phyloP scores from a whole-genome alignment of 2,888 invertebrate genomes.

The Notodonta ziczac region DNA sequence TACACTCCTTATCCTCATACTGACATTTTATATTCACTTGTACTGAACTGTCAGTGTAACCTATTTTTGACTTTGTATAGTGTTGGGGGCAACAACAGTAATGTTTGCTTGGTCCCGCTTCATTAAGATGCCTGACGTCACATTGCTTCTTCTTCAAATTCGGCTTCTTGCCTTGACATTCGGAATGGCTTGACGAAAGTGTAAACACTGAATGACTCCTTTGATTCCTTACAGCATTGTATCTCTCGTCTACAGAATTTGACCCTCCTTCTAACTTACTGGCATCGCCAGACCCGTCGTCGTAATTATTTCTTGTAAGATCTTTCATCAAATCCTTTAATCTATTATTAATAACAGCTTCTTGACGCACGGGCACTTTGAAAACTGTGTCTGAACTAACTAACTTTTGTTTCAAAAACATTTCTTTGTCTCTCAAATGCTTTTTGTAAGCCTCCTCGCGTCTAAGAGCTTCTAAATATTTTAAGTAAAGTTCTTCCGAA shows the following conservation, averaged over 20 bases:
- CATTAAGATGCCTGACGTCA: slow-evolving; percentile 47
- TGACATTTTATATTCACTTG: slow-evolving; percentile 60
- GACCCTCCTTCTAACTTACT: slow-evolving; percentile 70
- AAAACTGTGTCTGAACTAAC: slow-evolving; percentile 61
- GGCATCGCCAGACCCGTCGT: slow-evolving; percentile 79
- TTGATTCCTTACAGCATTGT: slow-evolving; percentile 49
- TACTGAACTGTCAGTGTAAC: slow-evolving; percentile 63
- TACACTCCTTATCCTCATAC: slow-evolving; percentile 25
- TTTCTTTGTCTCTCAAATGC: slow-evolving; percentile 71
- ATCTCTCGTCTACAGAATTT: slow-evolving; percentile 46
- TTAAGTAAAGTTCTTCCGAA: slow-evolving; percentile 73
- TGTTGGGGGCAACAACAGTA: slow-evolving; percentile 64
- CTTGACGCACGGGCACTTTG: slow-evolving; percentile 45
- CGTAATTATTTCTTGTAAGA: slow-evolving; percentile 73
- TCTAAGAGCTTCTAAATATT: slow-evolving; percentile 70
- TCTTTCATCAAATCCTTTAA: slow-evolving; percentile 73
- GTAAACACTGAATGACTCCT: slow-evolving; percentile 78
- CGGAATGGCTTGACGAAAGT: slow-evolving; percentile 69
- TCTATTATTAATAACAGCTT: slow-evolving; percentile 52
- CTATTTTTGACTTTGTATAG: slow-evolving; percentile 45
- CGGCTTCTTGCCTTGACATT: slow-evolving; percentile 49
- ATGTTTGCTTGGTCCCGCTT: slow-evolving; percentile 55
- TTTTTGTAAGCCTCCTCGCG: slow-evolving; percentile 70
- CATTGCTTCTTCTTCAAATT: slow-evolving; percentile 57
- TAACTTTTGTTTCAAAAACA: slow-evolving; percentile 72